Evolutionary conservation across 2,888 invertebrate species (phyloP), one percentile per base, ranked within the genome.

Genomic region (Netelia virgata): DNA sequence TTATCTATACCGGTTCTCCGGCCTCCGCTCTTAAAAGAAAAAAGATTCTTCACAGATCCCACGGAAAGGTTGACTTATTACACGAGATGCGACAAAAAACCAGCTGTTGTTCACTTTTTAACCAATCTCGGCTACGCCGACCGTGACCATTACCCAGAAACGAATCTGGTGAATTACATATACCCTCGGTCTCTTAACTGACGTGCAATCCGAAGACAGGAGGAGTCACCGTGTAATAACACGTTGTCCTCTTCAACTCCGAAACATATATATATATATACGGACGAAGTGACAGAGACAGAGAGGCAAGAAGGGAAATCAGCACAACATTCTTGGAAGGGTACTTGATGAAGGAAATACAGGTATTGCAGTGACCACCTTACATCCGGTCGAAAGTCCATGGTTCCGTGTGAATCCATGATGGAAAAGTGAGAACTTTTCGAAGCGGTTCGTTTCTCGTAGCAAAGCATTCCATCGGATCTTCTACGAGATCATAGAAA

Each of bases 1-100:
- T 64, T 18, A 57, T 6, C 57, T 18, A 57, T 57, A 14, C 18
- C 36, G 14, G 18, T 18, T 14, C 9, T 16, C 6, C 36, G 36
- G 36, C 6, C 36, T 36, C 6, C 6, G 36, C 36, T 36, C 36
- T 36, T n/a, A 43, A 47, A 53, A 69, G 43, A 20, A n/a, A 69
- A 69, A 61, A 61, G 61, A 14, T 68, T 47, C 23, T 53, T 11
- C 61, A 61, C 61, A 43, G 61, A 81, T 55, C 14, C 68, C 66
- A 80, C 76, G 70, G 69, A 81, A 70, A 78, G 57, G 70, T 72
- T 63, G 82, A 84, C 82, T 55, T 72, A 43, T 81, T 75, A 57
- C 61, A 82, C 79, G 43, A 68, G 55, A 63, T n/a, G 64, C 78
- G 36, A 70, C 77, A 81, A 81, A 64, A 20, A 74, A 55, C 72